Evolutionary conservation across 2,888 invertebrate genomes (phyloP).

Genomic region (Homarus gammarus): DNA sequence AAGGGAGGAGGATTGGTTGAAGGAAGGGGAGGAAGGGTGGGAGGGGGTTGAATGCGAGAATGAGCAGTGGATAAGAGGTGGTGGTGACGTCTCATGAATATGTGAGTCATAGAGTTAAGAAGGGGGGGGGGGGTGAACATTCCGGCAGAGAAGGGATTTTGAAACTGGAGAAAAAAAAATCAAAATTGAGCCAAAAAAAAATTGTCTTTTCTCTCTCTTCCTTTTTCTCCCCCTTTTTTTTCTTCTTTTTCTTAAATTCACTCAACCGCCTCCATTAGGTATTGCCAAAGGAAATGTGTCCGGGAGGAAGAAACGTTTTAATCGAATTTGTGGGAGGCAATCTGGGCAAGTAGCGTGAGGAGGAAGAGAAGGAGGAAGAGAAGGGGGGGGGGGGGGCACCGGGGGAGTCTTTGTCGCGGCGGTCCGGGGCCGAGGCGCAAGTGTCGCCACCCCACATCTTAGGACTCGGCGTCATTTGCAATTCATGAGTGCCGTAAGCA

Average conservation of each 20-base stretch:
- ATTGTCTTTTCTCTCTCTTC: not conserved
- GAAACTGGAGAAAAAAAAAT: too few relatives aligned
- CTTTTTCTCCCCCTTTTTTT: not conserved
- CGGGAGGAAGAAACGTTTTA: not conserved
- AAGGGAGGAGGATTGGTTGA: too few relatives aligned
- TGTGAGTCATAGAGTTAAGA: not conserved
- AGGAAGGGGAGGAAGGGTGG: not conserved
- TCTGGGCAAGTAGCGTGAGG: not conserved
- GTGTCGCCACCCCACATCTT: not conserved
- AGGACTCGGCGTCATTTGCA: conserved; percentile 19
- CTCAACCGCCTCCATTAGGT: not conserved
- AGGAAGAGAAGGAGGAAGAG: not conserved
- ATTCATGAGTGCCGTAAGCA: conserved; percentile 41
- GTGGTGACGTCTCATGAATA: conserved; percentile 2
- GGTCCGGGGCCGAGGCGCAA: not conserved
- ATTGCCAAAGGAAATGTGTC: not conserved
- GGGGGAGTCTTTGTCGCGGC: not conserved
- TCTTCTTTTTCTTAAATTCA: not conserved
- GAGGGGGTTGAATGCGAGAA: not conserved
- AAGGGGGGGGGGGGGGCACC: not conserved
- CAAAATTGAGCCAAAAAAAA: not conserved
- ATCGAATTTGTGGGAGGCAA: not conserved
- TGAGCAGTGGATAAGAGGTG: not conserved
- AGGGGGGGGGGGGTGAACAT: not conserved
- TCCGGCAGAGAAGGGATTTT: not conserved